Base-by-base conservation (phyloP, 2,797 vertebrate species). In the Dicrostonyx torquatus region DNA sequence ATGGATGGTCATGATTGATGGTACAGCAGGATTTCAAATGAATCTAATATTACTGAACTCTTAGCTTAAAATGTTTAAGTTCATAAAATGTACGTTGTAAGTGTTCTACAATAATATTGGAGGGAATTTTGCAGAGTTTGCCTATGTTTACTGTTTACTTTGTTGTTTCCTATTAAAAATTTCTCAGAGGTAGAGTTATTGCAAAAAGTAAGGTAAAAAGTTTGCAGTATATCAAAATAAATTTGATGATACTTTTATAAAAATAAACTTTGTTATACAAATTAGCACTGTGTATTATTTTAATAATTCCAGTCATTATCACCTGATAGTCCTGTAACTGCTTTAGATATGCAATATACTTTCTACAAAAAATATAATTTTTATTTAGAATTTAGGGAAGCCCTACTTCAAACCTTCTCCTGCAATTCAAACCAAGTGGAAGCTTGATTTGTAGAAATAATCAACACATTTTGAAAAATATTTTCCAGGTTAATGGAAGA, bases 381-480 rank as follows among this genome's bases (percentile, higher is more conserved):
- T 92, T 94, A 80, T 80, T 89, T 55, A 48, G 29, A 10, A 72
- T 80, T 94, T 77, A 68, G 83, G 68, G 0, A 22, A 97, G 84
- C 62, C 2, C 3, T 43, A 77, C 11, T 68, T 76, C 14, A 84
- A 94, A 94, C 34, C 5, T 92, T 90, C 53, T 55, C 17, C 14
- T 72, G 4, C 79, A 34, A 73, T 34, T 94, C 58, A 75, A 94
- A 50, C 24, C 40, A 78, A 87, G 66, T 92, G 53, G 84, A 92
- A 62, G 4, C 12, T 60, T 12, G 89, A 82, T 53, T 93, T 37
- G 75, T 90, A 84, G 66, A 90, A 95, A 84, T 58, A 10, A 94
- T 90, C n/a, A 83, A 95, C 68, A 96, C 88, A 78, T 89, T 92
- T 93, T 89, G 13, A 91, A 84, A 94, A 87, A 45, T 89, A 88